phyloP scores from a whole-genome alignment of 2,888 invertebrate genomes.

The Synanthedon tipuliformis region DNA sequence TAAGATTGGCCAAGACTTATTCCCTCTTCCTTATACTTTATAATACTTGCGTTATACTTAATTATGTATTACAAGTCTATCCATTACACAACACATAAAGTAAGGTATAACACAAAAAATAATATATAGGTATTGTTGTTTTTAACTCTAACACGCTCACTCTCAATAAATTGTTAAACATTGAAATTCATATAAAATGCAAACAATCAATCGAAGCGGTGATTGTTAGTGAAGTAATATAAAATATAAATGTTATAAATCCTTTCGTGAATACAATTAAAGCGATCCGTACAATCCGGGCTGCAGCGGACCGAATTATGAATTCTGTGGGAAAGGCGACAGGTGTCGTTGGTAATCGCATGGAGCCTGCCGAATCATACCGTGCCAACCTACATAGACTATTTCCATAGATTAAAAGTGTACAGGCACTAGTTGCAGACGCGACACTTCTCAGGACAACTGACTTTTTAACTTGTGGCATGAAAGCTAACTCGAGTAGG shows the following conservation, averaged over 20 bases:
- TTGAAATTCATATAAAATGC: no score
- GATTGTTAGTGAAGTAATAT: slow-evolving; percentile 3
- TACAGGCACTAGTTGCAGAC: slow-evolving; percentile 2
- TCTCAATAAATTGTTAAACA: background rate
- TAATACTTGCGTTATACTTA: no score
- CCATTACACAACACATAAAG: no score
- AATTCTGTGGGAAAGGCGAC: slow-evolving; percentile 63
- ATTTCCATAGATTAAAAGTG: slow-evolving; percentile 21
- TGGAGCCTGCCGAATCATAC: slow-evolving; percentile 50
- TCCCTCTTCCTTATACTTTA: no score
- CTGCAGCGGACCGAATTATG: slow-evolving; percentile 42
- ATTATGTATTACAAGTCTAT: no score
- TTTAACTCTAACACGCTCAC: no score
- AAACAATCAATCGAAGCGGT: no score
- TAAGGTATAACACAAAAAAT: no score
- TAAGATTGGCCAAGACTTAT: no score
- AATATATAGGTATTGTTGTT: no score
- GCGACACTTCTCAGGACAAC: background rate
- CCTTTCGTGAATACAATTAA: slow-evolving; percentile 60
- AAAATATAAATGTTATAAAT: slow-evolving; percentile 37
- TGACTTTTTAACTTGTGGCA: no score
- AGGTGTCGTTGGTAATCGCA: slow-evolving; percentile 61
- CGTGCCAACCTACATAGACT: slow-evolving; percentile 27
- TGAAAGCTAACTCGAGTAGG: no score
- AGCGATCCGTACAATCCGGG: slow-evolving; percentile 47